A percentile compares a stretch with the other conserved stretches of the same genome.
Conservation (phyloP, 2,113 vertebrate genomes). For the Dasyprocta punctata region DNA sequence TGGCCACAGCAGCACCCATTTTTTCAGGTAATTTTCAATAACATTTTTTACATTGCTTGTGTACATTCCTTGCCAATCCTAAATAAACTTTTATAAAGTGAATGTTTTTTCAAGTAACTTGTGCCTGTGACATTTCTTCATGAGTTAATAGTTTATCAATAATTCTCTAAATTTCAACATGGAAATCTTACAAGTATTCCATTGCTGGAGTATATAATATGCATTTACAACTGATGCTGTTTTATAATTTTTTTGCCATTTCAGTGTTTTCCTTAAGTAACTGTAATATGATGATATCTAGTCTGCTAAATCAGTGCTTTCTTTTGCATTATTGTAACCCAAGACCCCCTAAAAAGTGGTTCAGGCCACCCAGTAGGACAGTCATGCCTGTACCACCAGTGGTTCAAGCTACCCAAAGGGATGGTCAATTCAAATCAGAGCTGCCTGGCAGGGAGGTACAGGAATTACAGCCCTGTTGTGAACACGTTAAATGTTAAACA, state of each 20-base stretch:
- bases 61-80: not conserved
- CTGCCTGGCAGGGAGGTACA: not conserved
- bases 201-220: not conserved
- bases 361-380: not conserved
- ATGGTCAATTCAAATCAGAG: not conserved
- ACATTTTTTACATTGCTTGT: not conserved
- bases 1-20: not conserved
- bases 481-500: constrained; percentile 25
- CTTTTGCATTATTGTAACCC: not conserved
- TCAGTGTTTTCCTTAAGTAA: not conserved
- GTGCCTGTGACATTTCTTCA: not conserved
- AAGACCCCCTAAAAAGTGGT: not conserved
- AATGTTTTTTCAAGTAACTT: not conserved
- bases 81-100: not conserved
- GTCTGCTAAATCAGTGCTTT: not conserved
- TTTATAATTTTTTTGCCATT: not conserved
- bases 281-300: not conserved
- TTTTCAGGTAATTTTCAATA: not conserved
- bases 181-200: not conserved
- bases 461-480: not conserved
- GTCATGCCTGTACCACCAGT: not conserved
- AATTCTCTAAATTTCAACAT: not conserved
- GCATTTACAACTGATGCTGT: not conserved
- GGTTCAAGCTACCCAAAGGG: not conserved
- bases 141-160: not conserved